Evolutionary conservation across 2,888 invertebrate genomes (phyloP).

Genomic region (Andrena minutula): DNA sequence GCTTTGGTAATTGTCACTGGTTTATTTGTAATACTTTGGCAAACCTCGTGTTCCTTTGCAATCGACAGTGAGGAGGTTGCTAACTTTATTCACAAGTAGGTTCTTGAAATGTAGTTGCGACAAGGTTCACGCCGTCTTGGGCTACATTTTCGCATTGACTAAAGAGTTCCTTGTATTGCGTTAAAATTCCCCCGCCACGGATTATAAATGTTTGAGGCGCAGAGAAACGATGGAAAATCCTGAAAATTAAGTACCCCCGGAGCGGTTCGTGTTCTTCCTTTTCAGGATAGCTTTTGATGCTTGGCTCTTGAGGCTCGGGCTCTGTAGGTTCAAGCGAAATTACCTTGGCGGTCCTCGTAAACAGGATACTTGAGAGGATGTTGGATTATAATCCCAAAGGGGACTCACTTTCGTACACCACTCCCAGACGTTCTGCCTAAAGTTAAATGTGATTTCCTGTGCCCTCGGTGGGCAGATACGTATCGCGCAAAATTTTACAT

Average conservation of each 20-base stretch:
- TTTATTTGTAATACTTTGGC: not conserved
- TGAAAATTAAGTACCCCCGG: conserved; percentile 52
- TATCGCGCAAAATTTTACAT: conserved; percentile 48
- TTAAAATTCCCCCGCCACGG: conserved; percentile 30
- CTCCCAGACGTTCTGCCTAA: conserved; percentile 50
- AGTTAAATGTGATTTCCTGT: conserved; percentile 63
- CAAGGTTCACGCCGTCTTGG: not conserved
- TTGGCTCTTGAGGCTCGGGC: conserved; percentile 31
- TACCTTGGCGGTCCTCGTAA: conserved; percentile 61
- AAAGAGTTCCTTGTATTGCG: not conserved
- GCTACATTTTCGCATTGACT: not conserved
- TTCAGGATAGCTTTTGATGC: conserved; percentile 61
- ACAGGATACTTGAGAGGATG: conserved; percentile 58
- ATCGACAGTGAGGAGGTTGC: not conserved
- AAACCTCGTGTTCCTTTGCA: too few species aligned
- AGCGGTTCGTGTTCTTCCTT: conserved; percentile 48
- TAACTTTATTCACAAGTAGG: not conserved
- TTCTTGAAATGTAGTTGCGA: not conserved
- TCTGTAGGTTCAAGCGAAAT: conserved; percentile 65
- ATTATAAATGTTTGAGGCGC: conserved; percentile 44
- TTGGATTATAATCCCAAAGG: conserved; percentile 71
- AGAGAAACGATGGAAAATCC: conserved; percentile 42
- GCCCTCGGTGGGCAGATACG: conserved; percentile 31
- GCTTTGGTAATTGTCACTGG: not conserved
- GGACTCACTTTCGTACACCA: conserved; percentile 42